Evolutionary conservation across 2,888 invertebrate genomes (phyloP), one percentile per base, ranked within the genome.

Genomic region (Bimastos eiseni): DNA sequence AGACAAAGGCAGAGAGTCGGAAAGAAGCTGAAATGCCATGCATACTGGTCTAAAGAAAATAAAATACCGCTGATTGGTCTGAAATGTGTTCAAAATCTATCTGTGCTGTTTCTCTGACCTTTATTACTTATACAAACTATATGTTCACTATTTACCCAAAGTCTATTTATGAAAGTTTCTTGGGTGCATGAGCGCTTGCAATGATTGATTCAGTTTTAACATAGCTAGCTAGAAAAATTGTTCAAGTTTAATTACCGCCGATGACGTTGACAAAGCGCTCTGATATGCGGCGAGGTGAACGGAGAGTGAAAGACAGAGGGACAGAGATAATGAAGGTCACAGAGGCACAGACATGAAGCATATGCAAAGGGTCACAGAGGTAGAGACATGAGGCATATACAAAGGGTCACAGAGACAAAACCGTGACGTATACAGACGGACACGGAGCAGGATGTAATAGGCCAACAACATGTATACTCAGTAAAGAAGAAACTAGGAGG

Each of bases 161-260:
- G 70, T n/a, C n/a, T n/a, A 70, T 70, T n/a, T 70, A 70, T 70
- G 70, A 70, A 70, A 70, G 70, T 70, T 70, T 30, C n/a, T 70
- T 70, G 30, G n/a, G 70, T 70, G 70, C 70, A 70, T 4, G 15
- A 49, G 17, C 44, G 44, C 19, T 44, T 24, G 49, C 15, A 19
- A 21, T 70, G 70, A 70, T 70, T n/a, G 70, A 70, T 70, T 70
- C 6, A 70, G n/a, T n/a, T 70, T 70, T 70, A 70, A 70, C n/a
- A n/a, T 30, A 70, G 70, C 70, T 13, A 70, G 70, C 70, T 70
- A n/a, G 70, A 70, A 30, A 70, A 70, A 70, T n/a, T 70, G 70
- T 70, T 70, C 70, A 70, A 70, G 70, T 70, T 70, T 70, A 30
- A 70, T 70, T 70, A 70, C 70, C 30, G 17, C 70, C 30, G 13